phyloP scores from a whole-genome alignment of 1,140 invertebrate species.

The Leptestheria dahalacensis region DNA sequence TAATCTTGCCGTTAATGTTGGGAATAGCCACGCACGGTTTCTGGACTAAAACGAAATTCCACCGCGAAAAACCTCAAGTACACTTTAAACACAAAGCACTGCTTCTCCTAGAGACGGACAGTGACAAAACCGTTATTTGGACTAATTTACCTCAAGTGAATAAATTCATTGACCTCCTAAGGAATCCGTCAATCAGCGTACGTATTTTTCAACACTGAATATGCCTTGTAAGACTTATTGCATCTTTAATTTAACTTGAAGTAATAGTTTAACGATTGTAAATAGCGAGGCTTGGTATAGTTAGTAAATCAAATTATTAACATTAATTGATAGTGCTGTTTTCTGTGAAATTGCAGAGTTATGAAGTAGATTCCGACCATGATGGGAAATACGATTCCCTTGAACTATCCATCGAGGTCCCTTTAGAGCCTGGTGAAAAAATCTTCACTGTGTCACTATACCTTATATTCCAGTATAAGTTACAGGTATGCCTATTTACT shows the following conservation, averaged over 20 bases:
- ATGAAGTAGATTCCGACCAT: slow-evolving; percentile 1
- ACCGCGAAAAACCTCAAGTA: slow-evolving; percentile 1
- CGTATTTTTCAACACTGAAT: not conserved
- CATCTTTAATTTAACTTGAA: not conserved
- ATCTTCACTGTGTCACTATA: not conserved
- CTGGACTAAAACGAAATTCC: not conserved
- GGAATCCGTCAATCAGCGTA: slow-evolving; percentile 1
- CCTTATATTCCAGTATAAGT: slow-evolving; percentile 1
- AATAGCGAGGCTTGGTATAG: no score
- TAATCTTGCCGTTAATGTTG: not conserved
- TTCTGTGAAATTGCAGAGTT: not conserved
- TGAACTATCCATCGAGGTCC: not conserved
- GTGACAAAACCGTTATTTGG: not conserved
- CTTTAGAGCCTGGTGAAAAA: not conserved
- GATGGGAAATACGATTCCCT: not conserved
- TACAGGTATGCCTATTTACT: not conserved
- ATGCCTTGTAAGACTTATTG: not conserved
- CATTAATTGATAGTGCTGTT: not conserved
- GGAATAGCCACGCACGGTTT: not conserved
- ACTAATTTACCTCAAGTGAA: not conserved
- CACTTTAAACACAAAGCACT: slow-evolving; percentile 1
- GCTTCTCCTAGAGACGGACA: not conserved
- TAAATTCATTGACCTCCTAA: not conserved
- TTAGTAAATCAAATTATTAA: not conserved
- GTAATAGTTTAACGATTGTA: not conserved